Evolutionary conservation across 2,113 vertebrate species (phyloP).

Genomic region (Dunckerocampus dactyliophorus): DNA sequence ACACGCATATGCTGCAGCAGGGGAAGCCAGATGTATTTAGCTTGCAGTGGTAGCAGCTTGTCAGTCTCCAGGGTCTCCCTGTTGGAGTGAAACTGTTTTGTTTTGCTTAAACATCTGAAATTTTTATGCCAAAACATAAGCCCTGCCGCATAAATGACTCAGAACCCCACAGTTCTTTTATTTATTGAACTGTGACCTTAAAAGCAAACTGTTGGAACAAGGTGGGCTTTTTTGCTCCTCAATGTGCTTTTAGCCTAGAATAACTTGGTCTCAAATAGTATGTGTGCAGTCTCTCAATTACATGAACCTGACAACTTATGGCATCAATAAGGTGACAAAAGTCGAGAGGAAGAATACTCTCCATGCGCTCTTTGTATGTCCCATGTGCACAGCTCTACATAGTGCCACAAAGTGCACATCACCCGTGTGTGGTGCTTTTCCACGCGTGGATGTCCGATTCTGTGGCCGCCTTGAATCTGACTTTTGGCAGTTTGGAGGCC

Average conservation of each 20-base stretch:
- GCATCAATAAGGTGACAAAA: too few species aligned
- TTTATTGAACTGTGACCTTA: conserved; percentile 24
- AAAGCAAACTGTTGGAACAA: conserved; percentile 13
- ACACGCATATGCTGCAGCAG: too few species aligned
- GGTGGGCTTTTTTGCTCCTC: conserved; percentile 5
- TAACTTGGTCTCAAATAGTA: neutral
- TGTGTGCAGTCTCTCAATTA: neutral
- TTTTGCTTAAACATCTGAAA: conserved; percentile 36
- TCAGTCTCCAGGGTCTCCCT: conserved; percentile 19
- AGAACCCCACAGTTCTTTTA: conserved; percentile 1
- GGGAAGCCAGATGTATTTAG: conserved; percentile 39
- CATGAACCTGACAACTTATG: too few species aligned
- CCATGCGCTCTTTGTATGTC: too few species aligned
- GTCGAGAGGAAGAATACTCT: too few species aligned
- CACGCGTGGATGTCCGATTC: too few species aligned
- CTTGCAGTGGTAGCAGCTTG: conserved; percentile 19
- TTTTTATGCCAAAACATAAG: conserved; percentile 37
- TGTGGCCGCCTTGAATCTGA: too few species aligned
- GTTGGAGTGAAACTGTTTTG: conserved; percentile 38
- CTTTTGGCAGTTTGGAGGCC: too few species aligned
- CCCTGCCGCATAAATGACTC: conserved; percentile 6
- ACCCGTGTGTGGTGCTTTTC: too few species aligned
- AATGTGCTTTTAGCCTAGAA: neutral
- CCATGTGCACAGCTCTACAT: too few species aligned
- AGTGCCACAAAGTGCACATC: too few species aligned